Conservation (phyloP, 2,113 vertebrate species). For the Indri indri region DNA sequence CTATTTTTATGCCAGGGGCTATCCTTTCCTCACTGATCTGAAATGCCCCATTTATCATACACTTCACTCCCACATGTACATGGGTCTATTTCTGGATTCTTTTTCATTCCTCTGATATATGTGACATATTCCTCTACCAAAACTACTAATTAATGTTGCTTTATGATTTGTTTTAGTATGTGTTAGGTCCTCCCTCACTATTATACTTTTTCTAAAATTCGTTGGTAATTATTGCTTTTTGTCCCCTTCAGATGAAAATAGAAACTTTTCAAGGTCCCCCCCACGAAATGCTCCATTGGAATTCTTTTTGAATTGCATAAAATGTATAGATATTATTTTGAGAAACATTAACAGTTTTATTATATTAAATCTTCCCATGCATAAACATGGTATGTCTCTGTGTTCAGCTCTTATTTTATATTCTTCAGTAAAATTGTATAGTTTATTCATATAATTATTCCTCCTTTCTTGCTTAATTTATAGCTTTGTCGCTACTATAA, state of each 20-base stretch:
- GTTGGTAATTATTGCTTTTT: conserved; percentile 24
- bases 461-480: neutral
- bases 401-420: neutral
- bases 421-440: neutral
- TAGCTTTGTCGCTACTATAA: neutral
- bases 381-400: neutral
- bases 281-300: neutral
- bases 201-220: conserved; percentile 25
- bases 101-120: conserved; percentile 15
- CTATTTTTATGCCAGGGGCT: neutral
- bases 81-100: conserved; percentile 20
- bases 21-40: neutral
- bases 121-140: neutral
- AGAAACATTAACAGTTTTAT: neutral
- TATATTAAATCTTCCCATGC: neutral
- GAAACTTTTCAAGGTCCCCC: neutral
- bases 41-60: neutral
- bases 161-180: conserved; percentile 2
- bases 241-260: conserved; percentile 24
- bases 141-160: neutral
- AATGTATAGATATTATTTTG: neutral
- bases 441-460: neutral
- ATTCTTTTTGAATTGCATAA: neutral
- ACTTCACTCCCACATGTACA: neutral
- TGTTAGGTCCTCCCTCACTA: neutral